Conservation (phyloP, 2,113 vertebrate species). For the Microtus pennsylvanicus region DNA sequence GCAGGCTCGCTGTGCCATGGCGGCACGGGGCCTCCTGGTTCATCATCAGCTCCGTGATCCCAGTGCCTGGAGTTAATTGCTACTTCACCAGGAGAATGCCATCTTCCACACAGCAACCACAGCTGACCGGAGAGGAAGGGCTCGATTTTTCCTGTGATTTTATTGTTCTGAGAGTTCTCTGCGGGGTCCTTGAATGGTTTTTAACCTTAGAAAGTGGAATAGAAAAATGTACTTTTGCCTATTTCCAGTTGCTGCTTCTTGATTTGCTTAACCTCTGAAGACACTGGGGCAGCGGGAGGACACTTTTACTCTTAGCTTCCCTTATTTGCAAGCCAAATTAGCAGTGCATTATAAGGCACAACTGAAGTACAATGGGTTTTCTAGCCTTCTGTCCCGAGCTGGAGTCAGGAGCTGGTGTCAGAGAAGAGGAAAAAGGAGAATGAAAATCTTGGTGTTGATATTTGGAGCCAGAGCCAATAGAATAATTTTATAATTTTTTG, state of each 20-base stretch:
- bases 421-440: background rate
- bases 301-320: constrained; percentile 41
- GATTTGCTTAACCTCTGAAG: constrained; percentile 13
- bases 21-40: constrained; percentile 31
- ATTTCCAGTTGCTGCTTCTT: constrained; percentile 18
- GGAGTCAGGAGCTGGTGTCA: background rate
- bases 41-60: constrained; percentile 47
- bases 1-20: background rate
- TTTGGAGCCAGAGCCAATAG: constrained; percentile 3
- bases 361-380: constrained; percentile 3
- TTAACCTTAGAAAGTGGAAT: background rate
- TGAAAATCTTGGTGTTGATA: background rate
- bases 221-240: background rate
- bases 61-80: constrained; percentile 46
- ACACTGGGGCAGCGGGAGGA: background rate
- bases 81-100: background rate
- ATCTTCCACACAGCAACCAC: background rate
- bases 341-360: background rate
- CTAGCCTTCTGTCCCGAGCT: background rate
- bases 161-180: background rate
- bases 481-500: background rate
- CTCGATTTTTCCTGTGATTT: background rate
- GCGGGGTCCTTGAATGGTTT: background rate
- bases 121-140: background rate
- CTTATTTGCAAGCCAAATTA: constrained; percentile 45